Base-by-base conservation (phyloP, 1,140 invertebrate species). In the Drosophila lini region DNA sequence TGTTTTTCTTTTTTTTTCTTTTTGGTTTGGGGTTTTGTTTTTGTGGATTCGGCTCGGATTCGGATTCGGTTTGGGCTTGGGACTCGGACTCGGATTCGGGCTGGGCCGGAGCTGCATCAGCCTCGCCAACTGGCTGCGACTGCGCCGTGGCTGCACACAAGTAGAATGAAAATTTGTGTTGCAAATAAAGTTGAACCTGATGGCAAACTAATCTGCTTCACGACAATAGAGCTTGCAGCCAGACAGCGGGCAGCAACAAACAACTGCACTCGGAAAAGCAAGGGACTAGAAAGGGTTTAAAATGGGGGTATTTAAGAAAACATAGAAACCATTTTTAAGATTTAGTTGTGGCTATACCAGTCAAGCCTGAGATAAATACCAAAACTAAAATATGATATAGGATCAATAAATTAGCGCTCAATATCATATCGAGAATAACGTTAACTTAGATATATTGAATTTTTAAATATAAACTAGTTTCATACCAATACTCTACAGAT, bases 121-220 rank as follows among this genome's bases (percentile, higher is more conserved):
- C 3, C 28, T 41, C 28, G 36, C 31, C 47, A 57, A 75, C 16
- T 60, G 63, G 71, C 71, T 65, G 36, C 77, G 60, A 32, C 73
- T 74, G 48, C 74, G 22, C 61, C 45, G 64, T 52, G 77, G 71
- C 55, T 89, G 80, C 84, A 80, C 78, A 80, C 80, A 80, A 88
- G 64, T 88, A 89, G 83, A 88, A 88, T 83, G 73, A 88, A 88
- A 88, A 88, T 89, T 89, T 88, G 83, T 88, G 83, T 88, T 88
- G 83, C 83, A 89, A 89, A 88, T 89, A 89, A 88, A 88, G 84
- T 88, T 88, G 83, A 88, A 88, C 83, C 83, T 86, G 80, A 89
- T 88, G 83, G 84, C 84, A 88, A 88, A 88, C 83, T 88, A 88
- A 88, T 88, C 83, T 88, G 83, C 83, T 89, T 88, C 82, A 88